These are phyloP conservation scores for Cyprinodon variegatus DNA, from an alignment of 2,113 vertebrate genomes.

Conservation along the genomic window DNA sequence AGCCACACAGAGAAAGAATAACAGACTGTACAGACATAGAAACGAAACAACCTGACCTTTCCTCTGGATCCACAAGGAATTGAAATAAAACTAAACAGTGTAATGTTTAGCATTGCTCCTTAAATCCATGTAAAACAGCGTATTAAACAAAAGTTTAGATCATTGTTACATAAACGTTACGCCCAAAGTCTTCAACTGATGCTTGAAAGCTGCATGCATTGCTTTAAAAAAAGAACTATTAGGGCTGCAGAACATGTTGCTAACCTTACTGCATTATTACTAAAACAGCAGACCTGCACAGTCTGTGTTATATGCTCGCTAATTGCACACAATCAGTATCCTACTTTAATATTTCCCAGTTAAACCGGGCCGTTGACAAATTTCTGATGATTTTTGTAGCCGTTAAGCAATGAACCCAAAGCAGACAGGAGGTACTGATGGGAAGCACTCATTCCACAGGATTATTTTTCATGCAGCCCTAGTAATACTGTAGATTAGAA, in stretches of 20 bases:
- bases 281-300: too few relatives aligned
- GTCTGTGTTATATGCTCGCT: too few relatives aligned
- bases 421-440: not conserved
- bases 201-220: not conserved
- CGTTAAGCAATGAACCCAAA: not conserved
- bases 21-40: constrained; percentile 1
- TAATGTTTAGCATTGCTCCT: not conserved
- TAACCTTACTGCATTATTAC: not conserved
- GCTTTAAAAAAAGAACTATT: not conserved
- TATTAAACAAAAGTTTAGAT: not conserved
- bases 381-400: too few relatives aligned
- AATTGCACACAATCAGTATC: too few relatives aligned
- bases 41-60: not conserved
- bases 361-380: too few relatives aligned
- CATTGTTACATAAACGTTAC: too few relatives aligned
- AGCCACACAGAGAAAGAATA: not conserved
- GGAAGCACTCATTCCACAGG: not conserved
- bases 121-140: not conserved
- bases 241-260: not conserved
- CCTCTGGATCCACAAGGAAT: not conserved
- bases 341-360: too few relatives aligned
- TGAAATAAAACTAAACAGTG: not conserved
- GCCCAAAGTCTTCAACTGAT: too few relatives aligned
- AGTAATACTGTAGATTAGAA: not conserved
- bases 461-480: not conserved